A percentile compares a stretch with the other conserved stretches of the same genome.
phyloP scores from a whole-genome alignment of 2,113 vertebrate genomes.

The Pseudolaguvia tuberculata region DNA sequence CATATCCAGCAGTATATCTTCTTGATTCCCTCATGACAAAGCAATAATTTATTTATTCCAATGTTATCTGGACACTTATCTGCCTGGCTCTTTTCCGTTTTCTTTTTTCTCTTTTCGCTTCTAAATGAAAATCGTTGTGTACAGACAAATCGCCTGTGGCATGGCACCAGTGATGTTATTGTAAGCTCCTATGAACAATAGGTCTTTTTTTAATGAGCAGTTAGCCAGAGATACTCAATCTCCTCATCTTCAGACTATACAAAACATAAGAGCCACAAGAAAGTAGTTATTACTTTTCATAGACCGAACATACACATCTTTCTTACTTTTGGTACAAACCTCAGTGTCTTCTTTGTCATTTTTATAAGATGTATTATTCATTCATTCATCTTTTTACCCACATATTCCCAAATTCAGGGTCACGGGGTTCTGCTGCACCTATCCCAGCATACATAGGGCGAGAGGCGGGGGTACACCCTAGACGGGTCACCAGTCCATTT shows the following conservation, averaged over 20 bases:
- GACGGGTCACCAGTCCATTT: too few species aligned
- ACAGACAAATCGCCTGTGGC: slow-evolving; percentile 45
- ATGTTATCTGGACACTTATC: slow-evolving; percentile 22
- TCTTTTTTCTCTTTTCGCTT: background rate
- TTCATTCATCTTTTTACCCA: too few species aligned
- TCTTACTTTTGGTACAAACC: slow-evolving; percentile 1
- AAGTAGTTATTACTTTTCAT: slow-evolving; percentile 42
- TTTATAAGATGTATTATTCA: too few species aligned
- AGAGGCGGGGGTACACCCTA: too few species aligned
- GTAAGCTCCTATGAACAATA: slow-evolving; percentile 42
- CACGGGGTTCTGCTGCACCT: too few species aligned
- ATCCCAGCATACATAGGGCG: too few species aligned
- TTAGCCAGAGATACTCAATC: slow-evolving; percentile 40
- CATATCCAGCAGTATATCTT: slow-evolving; percentile 6
- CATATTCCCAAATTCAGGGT: too few species aligned
- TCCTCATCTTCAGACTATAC: slow-evolving; percentile 43
- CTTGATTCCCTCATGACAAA: slow-evolving; percentile 18
- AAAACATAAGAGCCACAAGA: slow-evolving; percentile 37
- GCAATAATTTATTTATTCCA: slow-evolving; percentile 29
- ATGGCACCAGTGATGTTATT: slow-evolving; percentile 44
- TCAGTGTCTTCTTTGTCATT: background rate
- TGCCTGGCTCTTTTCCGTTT: background rate
- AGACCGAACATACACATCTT: slow-evolving; percentile 22
- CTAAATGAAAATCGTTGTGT: slow-evolving; percentile 9
- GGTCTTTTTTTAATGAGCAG: slow-evolving; percentile 37